Conservation (phyloP, 2,888 invertebrate species). For the Cheilosia urbana region DNA sequence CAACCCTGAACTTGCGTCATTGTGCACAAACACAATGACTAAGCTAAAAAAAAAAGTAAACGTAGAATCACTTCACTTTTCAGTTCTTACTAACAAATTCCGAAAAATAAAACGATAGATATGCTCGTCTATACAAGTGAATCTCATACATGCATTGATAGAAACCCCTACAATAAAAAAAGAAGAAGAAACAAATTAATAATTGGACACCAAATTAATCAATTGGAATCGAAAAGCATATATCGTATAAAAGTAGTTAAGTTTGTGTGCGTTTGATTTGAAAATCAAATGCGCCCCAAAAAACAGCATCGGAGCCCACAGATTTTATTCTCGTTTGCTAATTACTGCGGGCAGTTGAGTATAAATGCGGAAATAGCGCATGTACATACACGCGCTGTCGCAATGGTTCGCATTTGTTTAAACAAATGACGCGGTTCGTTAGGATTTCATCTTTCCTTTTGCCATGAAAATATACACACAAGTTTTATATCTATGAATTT, state of each 20-base stretch:
- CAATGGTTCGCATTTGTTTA: conserved; percentile 43
- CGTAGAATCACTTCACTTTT: conserved; percentile 13
- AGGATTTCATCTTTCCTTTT: conserved; percentile 37
- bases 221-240: conserved; percentile 30
- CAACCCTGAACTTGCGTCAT: conserved; percentile 35
- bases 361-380: conserved; percentile 62
- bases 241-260: neutral
- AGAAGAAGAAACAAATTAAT: neutral
- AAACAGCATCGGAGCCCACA: conserved; percentile 1
- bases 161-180: conserved; percentile 26
- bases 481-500: conserved; percentile 36
- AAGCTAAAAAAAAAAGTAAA: conserved; percentile 8
- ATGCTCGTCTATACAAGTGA: conserved; percentile 4
- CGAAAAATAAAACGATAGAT: conserved; percentile 7
- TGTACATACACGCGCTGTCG: conserved; percentile 53
- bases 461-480: conserved; percentile 25
- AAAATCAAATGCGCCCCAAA: conserved; percentile 39
- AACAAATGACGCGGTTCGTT: conserved; percentile 51
- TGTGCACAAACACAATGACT: conserved; percentile 19
- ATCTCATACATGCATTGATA: conserved; percentile 30
- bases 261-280: conserved; percentile 42
- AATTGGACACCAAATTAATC: conserved; percentile 58
- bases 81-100: neutral
- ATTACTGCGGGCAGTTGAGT: conserved; percentile 57
- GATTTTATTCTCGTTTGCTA: conserved; percentile 27